These are phyloP conservation scores for Apodemus sylvaticus DNA, from an alignment of 2,113 vertebrate genomes.

Conservation along the genomic window DNA sequence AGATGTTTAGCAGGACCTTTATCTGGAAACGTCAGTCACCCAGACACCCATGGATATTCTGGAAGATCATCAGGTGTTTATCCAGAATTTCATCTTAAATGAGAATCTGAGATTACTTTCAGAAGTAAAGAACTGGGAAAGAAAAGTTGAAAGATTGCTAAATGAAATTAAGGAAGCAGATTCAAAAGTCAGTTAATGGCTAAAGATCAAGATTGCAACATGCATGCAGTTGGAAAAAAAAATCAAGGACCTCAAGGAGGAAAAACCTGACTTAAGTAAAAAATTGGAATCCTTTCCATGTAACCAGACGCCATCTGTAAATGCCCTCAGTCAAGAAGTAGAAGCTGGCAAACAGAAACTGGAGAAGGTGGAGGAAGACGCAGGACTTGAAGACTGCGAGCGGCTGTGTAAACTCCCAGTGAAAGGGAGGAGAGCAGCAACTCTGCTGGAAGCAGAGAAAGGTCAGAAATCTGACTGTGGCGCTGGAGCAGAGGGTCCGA, in stretches of 20 bases:
- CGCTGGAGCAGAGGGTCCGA: slow-evolving; percentile 82
- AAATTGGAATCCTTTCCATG: slow-evolving; percentile 73
- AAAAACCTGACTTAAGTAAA: slow-evolving; percentile 75
- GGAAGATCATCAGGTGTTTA: slow-evolving; percentile 53
- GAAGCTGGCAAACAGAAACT: slow-evolving; percentile 77
- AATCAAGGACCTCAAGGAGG: slow-evolving; percentile 80
- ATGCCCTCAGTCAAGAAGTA: slow-evolving; percentile 78
- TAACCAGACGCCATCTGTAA: slow-evolving; percentile 76
- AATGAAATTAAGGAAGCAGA: slow-evolving; percentile 79
- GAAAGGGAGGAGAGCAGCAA: slow-evolving; percentile 71
- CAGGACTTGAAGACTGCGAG: slow-evolving; percentile 73
- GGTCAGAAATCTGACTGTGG: slow-evolving; percentile 59
- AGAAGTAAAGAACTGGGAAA: slow-evolving; percentile 51
- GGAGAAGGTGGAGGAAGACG: slow-evolving; percentile 70
- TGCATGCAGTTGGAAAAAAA: slow-evolving; percentile 83
- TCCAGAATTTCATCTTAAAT: slow-evolving; percentile 57
- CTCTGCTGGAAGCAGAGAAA: slow-evolving; percentile 74
- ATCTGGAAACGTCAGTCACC: not conserved
- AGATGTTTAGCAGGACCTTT: slow-evolving; percentile 31
- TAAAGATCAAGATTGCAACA: slow-evolving; percentile 80
- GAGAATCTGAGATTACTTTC: slow-evolving; percentile 68
- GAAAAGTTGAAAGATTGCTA: slow-evolving; percentile 69
- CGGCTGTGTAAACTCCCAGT: slow-evolving; percentile 66
- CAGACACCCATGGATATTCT: slow-evolving; percentile 21
- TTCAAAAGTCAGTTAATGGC: slow-evolving; percentile 81